Evolutionary conservation across 1,140 invertebrate genomes (phyloP).

Genomic region (Diachasma alloeum): DNA sequence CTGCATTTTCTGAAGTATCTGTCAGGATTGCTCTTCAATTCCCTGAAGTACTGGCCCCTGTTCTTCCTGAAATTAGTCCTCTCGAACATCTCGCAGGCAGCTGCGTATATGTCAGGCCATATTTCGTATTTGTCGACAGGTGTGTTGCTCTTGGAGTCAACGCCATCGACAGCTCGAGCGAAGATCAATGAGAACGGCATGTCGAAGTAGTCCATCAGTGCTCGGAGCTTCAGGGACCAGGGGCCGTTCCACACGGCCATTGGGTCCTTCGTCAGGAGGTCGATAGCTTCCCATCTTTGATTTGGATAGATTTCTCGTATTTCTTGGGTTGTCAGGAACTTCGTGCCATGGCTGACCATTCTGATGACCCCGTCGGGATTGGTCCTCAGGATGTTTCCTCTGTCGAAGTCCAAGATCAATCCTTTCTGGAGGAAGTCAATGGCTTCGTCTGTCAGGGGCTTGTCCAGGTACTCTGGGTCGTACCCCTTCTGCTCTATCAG

Average conservation of each 20-base stretch:
- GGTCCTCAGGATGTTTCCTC: slow-evolving; percentile 77
- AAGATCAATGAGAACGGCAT: slow-evolving; percentile 74
- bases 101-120: slow-evolving; percentile 74
- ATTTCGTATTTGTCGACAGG: slow-evolving; percentile 66
- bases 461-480: slow-evolving; percentile 61
- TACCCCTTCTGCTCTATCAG: slow-evolving; percentile 73
- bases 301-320: slow-evolving; percentile 71
- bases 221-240: slow-evolving; percentile 69
- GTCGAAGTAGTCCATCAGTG: slow-evolving; percentile 82
- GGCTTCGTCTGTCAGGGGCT: slow-evolving; percentile 66
- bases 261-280: slow-evolving; percentile 67
- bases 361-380: slow-evolving; percentile 70
- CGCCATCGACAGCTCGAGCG: slow-evolving; percentile 75
- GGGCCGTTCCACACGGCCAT: slow-evolving; percentile 72
- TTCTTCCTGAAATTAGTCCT: slow-evolving; percentile 69
- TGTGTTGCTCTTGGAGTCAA: slow-evolving; percentile 68
- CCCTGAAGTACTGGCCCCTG: slow-evolving; percentile 71
- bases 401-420: slow-evolving; percentile 76
- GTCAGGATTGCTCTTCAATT: slow-evolving; percentile 70
- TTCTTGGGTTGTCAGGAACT: slow-evolving; percentile 66
- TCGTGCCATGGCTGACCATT: slow-evolving; percentile 76
- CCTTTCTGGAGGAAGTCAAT: slow-evolving; percentile 78
- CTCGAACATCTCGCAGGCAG: slow-evolving; percentile 71
- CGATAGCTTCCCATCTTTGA: slow-evolving; percentile 68
- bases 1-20: slow-evolving; percentile 74